phyloP scores from a whole-genome alignment of 1,140 invertebrate genomes.

The Papilio xuthus region DNA sequence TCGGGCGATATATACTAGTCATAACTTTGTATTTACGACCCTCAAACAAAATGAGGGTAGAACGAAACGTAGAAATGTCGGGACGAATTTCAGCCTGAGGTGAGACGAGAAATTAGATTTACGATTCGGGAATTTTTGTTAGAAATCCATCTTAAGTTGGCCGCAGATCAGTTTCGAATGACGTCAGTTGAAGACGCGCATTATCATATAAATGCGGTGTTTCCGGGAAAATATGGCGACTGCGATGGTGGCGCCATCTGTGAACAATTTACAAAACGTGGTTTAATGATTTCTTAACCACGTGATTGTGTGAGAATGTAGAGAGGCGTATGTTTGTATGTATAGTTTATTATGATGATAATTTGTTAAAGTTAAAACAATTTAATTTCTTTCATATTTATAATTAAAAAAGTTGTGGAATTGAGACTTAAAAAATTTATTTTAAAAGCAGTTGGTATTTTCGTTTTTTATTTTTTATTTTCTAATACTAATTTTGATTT shows the following conservation, averaged over 20 bases:
- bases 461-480: no score
- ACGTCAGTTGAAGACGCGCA: constrained; percentile 47
- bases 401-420: no score
- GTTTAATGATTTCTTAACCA: constrained; percentile 52
- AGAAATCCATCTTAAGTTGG: constrained; percentile 61
- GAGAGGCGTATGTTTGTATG: no score
- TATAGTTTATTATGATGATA: no score
- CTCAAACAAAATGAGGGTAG: constrained; percentile 57
- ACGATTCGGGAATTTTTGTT: constrained; percentile 69
- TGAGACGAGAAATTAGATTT: constrained; percentile 69
- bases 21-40: constrained; percentile 45
- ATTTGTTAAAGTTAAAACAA: no score
- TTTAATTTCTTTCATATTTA: no score
- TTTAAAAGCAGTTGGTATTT: no score
- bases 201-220: constrained; percentile 76
- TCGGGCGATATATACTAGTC: constrained; percentile 19
- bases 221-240: constrained; percentile 68
- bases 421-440: no score
- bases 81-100: constrained; percentile 60
- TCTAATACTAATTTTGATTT: no score
- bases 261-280: constrained; percentile 46
- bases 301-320: constrained; percentile 6
- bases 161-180: constrained; percentile 60
- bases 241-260: constrained; percentile 41
- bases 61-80: constrained; percentile 46